A percentile compares a stretch with the other conserved stretches of the same genome.
Evolutionary conservation across 2,113 vertebrate species (phyloP).

Genomic region (Sisor rabdophorus): DNA sequence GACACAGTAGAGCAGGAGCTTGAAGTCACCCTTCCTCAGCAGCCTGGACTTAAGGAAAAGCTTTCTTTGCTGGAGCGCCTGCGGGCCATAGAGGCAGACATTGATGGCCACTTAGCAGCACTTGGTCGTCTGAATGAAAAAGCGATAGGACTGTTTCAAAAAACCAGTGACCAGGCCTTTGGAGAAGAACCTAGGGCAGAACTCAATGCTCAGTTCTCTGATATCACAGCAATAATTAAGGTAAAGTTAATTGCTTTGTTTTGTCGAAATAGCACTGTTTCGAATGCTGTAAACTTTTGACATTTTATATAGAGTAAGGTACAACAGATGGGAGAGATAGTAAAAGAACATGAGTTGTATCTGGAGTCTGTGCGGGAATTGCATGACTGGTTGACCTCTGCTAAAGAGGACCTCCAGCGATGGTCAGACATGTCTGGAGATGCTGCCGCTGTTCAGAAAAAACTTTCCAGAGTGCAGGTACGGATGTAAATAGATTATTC

Average conservation of each 20-base stretch:
- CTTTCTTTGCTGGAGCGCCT: constrained; percentile 80
- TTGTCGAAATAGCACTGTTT: background rate
- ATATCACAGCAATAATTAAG: constrained; percentile 85
- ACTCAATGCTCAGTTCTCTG: constrained; percentile 80
- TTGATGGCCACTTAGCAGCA: constrained; percentile 71
- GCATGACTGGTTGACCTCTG: constrained; percentile 91
- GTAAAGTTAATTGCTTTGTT: constrained; percentile 56
- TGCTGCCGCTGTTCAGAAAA: constrained; percentile 77
- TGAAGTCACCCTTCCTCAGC: constrained; percentile 76
- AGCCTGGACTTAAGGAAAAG: constrained; percentile 88
- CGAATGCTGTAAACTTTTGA: background rate
- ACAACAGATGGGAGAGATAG: constrained; percentile 80
- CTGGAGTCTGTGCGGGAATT: constrained; percentile 88
- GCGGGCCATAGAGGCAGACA: constrained; percentile 80
- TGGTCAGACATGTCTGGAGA: constrained; percentile 93
- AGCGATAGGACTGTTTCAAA: constrained; percentile 79
- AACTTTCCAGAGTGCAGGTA: constrained; percentile 86
- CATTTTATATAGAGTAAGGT: constrained; percentile 79
- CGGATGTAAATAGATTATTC: constrained; percentile 34
- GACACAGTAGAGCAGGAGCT: constrained; percentile 81
- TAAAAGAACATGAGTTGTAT: constrained; percentile 89
- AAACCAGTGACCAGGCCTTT: constrained; percentile 80
- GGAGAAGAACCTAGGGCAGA: constrained; percentile 76
- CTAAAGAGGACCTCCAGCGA: constrained; percentile 93
- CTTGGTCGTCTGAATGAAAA: constrained; percentile 74